Base-by-base conservation (phyloP, 2,888 invertebrate species). In the Brachypterus glaber region DNA sequence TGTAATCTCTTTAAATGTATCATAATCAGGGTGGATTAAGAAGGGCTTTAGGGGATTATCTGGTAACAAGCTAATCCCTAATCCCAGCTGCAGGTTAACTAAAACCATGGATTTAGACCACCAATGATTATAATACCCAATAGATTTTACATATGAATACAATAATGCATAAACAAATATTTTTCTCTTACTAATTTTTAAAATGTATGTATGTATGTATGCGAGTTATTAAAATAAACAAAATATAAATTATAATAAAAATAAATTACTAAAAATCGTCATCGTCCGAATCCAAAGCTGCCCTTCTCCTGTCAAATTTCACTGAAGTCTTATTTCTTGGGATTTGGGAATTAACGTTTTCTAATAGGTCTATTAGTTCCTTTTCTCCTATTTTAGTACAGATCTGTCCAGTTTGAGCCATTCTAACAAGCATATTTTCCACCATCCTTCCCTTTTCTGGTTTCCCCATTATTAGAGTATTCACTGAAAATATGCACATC, bases 401-500 rank as follows among this genome's bases (percentile, higher is more conserved):
- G 36, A 95, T 72, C 63, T 91, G 90, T n/a, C 95, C 93, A 58
- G 77, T 76, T 59, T 90, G 86, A 7, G 88, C 93, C 95, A 97
- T 96, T 57, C 83, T 80, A 43, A 95, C 74, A 50, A 98, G 77
- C 82, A 96, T 87, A 49, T 82, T 81, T 71, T 98, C 96, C 38
- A 97, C 83, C 82, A 90, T 84, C 59, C 79, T 77, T 5, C 90
- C 97, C 64, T 96, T 97, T 57, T 96, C 97, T 31, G 97, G 97
- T 67, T 92, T 95, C 47, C 92, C 90, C 33, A 93, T 69, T 59
- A 86, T 85, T 43, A 98, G 73, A 35, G 89, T 97, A 60, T 92
- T 96, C 58, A 98, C 92, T 92, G 64, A 12, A 75, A 73, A n/a
- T n/a, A n/a, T n/a, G n/a, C n/a, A n/a, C n/a, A n/a, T n/a, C n/a